Evolutionary conservation across 2,888 invertebrate species (phyloP).

Genomic region (Orthonychiurus folsomi): DNA sequence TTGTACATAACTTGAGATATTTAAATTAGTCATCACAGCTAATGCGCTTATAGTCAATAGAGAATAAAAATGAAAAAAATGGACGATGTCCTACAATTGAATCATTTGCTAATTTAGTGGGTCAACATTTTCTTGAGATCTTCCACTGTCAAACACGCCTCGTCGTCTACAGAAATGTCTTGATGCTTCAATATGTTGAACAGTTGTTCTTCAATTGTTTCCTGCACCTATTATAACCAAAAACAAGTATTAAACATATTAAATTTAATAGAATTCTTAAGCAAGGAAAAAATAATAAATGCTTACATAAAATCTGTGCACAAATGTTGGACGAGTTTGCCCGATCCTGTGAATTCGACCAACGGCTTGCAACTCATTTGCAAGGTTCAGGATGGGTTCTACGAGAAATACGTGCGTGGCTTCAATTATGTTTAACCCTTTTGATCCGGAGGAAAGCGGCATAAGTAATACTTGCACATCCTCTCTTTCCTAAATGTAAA

Average conservation of each 20-base stretch:
- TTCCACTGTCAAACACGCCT: conserved; percentile 40
- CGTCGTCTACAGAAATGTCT: conserved; percentile 35
- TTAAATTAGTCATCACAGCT: no score
- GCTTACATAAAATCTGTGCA: conserved; percentile 61
- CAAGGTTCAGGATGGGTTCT: conserved; percentile 64
- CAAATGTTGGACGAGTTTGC: conserved; percentile 59
- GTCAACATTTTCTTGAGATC: conserved; percentile 41
- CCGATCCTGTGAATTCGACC: conserved; percentile 71
- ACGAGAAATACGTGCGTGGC: conserved; percentile 67
- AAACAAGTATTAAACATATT: conserved; percentile 2
- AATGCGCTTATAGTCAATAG: no score
- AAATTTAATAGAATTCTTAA: neutral
- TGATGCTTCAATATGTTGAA: conserved; percentile 44
- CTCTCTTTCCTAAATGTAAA: conserved; percentile 27
- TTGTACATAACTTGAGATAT: no score
- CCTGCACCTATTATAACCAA: conserved; percentile 40
- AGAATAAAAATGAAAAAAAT: no score
- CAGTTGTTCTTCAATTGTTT: conserved; percentile 64
- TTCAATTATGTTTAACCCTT: conserved; percentile 68
- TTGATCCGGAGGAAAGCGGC: conserved; percentile 59
- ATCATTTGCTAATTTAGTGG: no score
- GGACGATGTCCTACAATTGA: no score
- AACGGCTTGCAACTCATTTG: conserved; percentile 65
- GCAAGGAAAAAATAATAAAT: conserved; percentile 5
- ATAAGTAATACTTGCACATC: conserved; percentile 53